Percentiles rank a stretch among this genome's conserved stretches.
Conservation (phyloP, 2,113 vertebrate genomes). For the Lathamus discolor region DNA sequence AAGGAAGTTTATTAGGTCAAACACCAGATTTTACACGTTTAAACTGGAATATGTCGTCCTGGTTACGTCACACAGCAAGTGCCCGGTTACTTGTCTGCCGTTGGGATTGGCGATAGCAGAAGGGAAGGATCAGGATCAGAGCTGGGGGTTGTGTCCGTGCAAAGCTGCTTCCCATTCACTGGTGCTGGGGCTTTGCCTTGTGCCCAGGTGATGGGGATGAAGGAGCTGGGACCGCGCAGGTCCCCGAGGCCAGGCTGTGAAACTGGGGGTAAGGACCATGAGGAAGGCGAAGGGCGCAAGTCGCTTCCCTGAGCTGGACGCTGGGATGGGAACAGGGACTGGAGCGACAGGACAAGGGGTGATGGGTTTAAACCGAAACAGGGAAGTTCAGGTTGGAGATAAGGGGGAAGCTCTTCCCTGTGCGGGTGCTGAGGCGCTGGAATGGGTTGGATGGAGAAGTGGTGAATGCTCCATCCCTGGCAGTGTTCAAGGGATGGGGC, state of each 20-base stretch:
- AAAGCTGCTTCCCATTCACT: rapidly evolving
- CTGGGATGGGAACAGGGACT: not conserved
- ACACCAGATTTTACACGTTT: not conserved
- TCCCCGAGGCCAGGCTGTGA: not conserved
- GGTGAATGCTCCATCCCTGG: not conserved
- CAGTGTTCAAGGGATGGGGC: not conserved
- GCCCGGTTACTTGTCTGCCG: rapidly evolving
- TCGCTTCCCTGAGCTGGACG: not conserved
- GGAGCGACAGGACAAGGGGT: not conserved
- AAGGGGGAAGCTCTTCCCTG: not conserved
- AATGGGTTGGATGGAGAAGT: not conserved
- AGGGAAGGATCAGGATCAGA: rapidly evolving
- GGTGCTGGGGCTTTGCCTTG: rapidly evolving
- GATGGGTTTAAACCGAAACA: not conserved
- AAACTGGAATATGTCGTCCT: not conserved
- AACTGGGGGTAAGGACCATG: not conserved
- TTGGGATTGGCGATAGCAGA: rapidly evolving
- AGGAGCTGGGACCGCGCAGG: not conserved
- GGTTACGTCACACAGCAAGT: rapidly evolving
- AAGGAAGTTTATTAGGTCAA: not conserved
- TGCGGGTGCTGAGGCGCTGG: not conserved
- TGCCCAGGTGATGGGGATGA: not conserved
- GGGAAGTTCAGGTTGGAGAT: not conserved
- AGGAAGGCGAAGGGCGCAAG: rapidly evolving
- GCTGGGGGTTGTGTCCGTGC: rapidly evolving